Evolutionary conservation across 2,888 invertebrate genomes (phyloP).

Genomic region (Abscondita cerata): DNA sequence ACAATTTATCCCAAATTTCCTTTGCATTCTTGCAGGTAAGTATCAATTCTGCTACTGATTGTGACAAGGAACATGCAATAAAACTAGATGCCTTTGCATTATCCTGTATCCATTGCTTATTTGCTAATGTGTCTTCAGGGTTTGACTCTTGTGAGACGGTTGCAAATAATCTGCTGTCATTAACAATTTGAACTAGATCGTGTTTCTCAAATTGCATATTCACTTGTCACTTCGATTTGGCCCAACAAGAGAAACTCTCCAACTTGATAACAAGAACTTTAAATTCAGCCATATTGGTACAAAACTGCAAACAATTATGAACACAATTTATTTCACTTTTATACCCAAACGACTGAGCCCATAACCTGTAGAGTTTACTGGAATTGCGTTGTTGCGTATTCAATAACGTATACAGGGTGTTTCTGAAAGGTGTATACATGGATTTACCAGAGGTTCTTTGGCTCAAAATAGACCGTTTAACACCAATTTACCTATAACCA

Average conservation of each 20-base stretch:
- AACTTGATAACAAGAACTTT: not conserved
- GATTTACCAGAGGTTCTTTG: no score
- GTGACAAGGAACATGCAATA: not conserved
- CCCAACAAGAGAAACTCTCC: not conserved
- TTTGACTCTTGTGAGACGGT: not conserved
- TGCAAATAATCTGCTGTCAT: no score
- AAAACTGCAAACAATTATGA: not conserved
- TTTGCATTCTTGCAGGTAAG: not conserved
- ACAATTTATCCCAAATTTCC: slow-evolving; percentile 1
- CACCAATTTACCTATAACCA: no score
- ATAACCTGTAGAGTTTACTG: not conserved
- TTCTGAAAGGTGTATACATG: no score
- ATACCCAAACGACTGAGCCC: not conserved
- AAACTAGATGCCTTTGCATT: not conserved
- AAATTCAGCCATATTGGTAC: not conserved
- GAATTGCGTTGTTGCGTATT: not conserved
- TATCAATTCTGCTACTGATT: not conserved
- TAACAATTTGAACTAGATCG: not conserved
- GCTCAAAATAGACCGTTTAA: no score
- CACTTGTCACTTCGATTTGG: not conserved
- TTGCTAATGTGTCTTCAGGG: no score
- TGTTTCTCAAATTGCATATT: not conserved
- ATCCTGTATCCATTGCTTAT: no score
- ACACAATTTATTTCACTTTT: not conserved
- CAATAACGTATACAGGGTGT: no score